Evolutionary conservation across 2,797 vertebrate genomes (phyloP).

Genomic region (Cheirogaleus major): DNA sequence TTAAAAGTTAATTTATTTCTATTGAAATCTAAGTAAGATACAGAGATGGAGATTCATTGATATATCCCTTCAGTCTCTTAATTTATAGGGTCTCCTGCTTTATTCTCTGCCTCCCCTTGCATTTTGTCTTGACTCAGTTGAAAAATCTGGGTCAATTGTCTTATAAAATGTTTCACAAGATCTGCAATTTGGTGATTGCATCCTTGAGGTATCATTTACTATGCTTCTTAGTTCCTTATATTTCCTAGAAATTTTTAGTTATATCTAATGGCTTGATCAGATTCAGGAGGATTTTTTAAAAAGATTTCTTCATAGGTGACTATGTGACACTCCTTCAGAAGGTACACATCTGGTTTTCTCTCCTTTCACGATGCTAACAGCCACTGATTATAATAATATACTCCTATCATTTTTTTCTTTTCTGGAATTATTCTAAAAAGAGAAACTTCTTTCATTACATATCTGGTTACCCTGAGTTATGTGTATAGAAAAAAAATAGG

Average conservation of each 20-base stretch:
- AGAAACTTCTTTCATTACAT: not conserved
- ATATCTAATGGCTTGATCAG: not conserved
- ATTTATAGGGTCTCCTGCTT: not conserved
- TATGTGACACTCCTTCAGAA: not conserved
- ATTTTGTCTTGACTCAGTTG: not conserved
- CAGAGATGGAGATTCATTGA: not conserved
- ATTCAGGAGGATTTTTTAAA: not conserved
- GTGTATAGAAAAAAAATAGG: not conserved
- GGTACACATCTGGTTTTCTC: not conserved
- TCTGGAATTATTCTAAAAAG: not conserved
- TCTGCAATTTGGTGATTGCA: not conserved
- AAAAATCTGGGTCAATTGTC: not conserved
- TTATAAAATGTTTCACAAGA: not conserved
- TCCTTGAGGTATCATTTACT: not conserved
- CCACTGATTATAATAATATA: not conserved
- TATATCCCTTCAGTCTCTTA: not conserved
- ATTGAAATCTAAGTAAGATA: not conserved
- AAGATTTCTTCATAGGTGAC: not conserved
- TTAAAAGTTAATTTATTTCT: not conserved
- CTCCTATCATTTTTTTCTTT: not conserved
- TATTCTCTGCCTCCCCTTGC: not conserved
- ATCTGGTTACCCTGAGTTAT: not conserved
- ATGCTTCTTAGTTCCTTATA: not conserved
- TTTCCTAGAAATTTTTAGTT: not conserved
- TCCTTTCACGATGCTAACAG: not conserved